Evolutionary conservation across 2,888 invertebrate genomes (phyloP).

Genomic region (Serripes groenlandicus): DNA sequence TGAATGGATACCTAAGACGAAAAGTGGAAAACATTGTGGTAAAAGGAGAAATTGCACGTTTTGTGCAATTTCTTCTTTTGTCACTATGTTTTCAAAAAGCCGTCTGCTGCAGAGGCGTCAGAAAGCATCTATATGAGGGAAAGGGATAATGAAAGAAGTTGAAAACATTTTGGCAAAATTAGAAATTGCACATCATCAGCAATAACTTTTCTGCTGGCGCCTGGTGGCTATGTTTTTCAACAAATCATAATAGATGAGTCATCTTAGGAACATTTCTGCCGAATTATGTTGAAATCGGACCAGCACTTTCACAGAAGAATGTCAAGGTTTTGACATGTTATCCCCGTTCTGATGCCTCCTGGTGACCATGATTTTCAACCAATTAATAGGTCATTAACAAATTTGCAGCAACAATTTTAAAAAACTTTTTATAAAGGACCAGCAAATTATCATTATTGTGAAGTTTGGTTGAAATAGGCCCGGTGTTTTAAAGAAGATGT

Average conservation of each 20-base stretch:
- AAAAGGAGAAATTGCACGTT: not conserved
- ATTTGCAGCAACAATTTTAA: too few relatives aligned
- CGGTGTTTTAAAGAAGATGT: too few relatives aligned
- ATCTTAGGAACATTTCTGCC: not conserved
- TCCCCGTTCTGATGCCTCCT: not conserved
- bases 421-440: too few relatives aligned
- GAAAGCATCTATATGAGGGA: not conserved
- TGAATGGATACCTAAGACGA: too few relatives aligned
- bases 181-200: not conserved
- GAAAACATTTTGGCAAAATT: not conserved
- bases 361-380: not conserved
- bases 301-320: too few relatives aligned
- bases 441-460: too few relatives aligned
- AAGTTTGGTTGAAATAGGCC: too few relatives aligned
- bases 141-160: not conserved
- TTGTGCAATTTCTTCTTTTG: not conserved
- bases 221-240: not conserved
- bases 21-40: not conserved
- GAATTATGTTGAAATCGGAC: not conserved
- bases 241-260: not conserved
- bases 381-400: too few relatives aligned
- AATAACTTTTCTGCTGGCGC: not conserved
- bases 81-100: not conserved
- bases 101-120: not conserved
- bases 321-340: too few relatives aligned